phyloP scores from a whole-genome alignment of 2,113 vertebrate genomes.

The Zonotrichia leucophrys region DNA sequence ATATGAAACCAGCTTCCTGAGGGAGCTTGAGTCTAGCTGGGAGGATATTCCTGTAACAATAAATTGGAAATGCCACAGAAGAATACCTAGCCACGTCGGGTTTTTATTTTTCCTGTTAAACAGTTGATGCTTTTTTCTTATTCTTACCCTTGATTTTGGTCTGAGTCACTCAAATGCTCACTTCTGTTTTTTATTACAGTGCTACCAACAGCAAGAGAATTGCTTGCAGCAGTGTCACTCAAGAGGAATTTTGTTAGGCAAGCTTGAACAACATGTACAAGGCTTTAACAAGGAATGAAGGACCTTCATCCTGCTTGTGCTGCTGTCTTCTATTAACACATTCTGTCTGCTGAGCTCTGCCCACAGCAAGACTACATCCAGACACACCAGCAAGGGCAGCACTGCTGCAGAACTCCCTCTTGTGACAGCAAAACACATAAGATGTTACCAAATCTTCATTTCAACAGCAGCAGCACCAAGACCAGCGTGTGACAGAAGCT shows the following conservation, averaged over 20 bases:
- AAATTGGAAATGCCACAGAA: slow-evolving; percentile 30
- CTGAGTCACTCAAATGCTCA: neutral
- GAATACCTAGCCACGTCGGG: neutral
- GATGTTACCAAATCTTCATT: neutral
- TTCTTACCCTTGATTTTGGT: neutral
- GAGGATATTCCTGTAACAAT: slow-evolving; percentile 25
- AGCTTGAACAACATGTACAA: neutral
- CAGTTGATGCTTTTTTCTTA: neutral
- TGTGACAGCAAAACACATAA: neutral
- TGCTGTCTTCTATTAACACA: neutral
- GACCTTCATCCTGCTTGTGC: neutral
- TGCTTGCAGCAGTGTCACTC: neutral
- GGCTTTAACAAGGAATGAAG: neutral
- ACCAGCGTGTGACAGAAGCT: neutral
- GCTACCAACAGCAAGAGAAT: slow-evolving; percentile 1
- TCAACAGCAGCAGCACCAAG: neutral
- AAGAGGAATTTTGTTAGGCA: neutral
- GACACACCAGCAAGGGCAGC: neutral
- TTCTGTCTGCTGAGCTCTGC: neutral
- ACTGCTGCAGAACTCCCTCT: neutral
- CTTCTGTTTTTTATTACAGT: neutral
- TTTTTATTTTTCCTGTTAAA: neutral
- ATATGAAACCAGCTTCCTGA: slow-evolving; percentile 99
- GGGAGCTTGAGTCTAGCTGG: slow-evolving; percentile 75
- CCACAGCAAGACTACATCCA: neutral